Conservation (phyloP, 2,797 vertebrate genomes). For the Acipenser oxyrinchus region DNA sequence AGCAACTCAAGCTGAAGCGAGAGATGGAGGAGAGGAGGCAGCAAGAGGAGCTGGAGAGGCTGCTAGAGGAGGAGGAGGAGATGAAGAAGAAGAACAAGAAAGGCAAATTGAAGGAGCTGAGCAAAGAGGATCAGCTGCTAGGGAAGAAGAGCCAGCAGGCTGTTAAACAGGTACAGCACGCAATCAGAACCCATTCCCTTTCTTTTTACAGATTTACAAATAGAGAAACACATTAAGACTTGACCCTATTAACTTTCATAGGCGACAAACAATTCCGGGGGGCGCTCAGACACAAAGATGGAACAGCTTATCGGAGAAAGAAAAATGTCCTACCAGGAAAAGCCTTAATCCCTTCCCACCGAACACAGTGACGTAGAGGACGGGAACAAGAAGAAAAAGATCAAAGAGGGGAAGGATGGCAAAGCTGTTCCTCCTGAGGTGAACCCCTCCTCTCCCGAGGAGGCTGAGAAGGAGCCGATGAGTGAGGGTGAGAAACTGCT, state of each 20-base stretch:
- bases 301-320: slow-evolving; percentile 31
- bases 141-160: slow-evolving; percentile 46
- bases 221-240: too few relatives aligned
- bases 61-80: slow-evolving; percentile 63
- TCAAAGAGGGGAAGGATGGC: slow-evolving; percentile 23
- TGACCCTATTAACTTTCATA: background rate
- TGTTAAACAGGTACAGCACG: slow-evolving; percentile 49
- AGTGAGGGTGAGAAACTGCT: slow-evolving; percentile 45
- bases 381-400: slow-evolving; percentile 28
- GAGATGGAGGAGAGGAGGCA: slow-evolving; percentile 53
- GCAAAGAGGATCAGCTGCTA: slow-evolving; percentile 37
- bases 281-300: slow-evolving; percentile 25
- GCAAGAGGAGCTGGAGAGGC: slow-evolving; percentile 49
- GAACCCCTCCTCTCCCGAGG: background rate
- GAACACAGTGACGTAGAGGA: slow-evolving; percentile 43
- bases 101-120: slow-evolving; percentile 43
- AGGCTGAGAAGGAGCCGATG: slow-evolving; percentile 24
- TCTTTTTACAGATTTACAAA: background rate
- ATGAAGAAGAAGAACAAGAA: slow-evolving; percentile 54
- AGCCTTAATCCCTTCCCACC: slow-evolving; percentile 18
- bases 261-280: background rate
- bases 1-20: slow-evolving; percentile 40
- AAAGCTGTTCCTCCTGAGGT: accelerated
- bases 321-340: slow-evolving; percentile 39
- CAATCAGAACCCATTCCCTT: slow-evolving; percentile 2